Base-by-base conservation (phyloP, 2,797 vertebrate genomes). In the Xiphorhynchus erythropygius region DNA sequence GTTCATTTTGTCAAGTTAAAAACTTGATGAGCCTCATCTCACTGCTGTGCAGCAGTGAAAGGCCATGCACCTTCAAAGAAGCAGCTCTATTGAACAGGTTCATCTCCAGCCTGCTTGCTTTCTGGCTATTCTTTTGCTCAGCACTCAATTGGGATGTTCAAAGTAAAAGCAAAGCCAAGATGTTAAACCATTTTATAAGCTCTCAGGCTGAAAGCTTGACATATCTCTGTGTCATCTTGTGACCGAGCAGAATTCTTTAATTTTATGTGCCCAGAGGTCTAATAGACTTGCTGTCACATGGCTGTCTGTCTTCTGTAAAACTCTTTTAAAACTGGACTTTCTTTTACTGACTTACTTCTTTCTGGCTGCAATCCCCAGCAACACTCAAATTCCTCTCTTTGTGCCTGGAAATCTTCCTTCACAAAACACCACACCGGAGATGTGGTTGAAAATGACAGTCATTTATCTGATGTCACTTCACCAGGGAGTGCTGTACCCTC, bases 171-270 rank as follows among this genome's bases (percentile, higher is more conserved):
- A 5, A 94, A 96, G 56, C 41, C 71, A 95, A 56, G 50, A 86
- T 64, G 95, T 71, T n/a, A 80, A 89, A 60, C 42, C 57, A 88
- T 89, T 97, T 96, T 90, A 75, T 78, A 95, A 96, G 73, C 47
- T 94, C 62, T 87, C 84, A 94, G 55, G 89, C 33, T 15, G 33
- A 96, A 89, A 95, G 69, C 67, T 65, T 96, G 90, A 94, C 53
- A 41, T 59, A 87, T 65, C 74, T 95, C 82, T 88, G 64, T 84
- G 68, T 94, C 92, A 96, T 77, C 39, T 94, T 1, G 7, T 76
- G 93, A 94, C 70, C 87, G 73, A 85, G 70, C 47, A 80, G 71
- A 95, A 96, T 94, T 93, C 74, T 92, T 92, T 96, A 94, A 92
- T 96, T 97, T 94, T 67, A 62, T 19, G 13, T 93, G 79, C 59